Percentiles rank a stretch among this genome's conserved stretches.
These are phyloP conservation scores for Diadromus collaris DNA, from an alignment of 2,888 invertebrate species.

Conservation along the genomic window DNA sequence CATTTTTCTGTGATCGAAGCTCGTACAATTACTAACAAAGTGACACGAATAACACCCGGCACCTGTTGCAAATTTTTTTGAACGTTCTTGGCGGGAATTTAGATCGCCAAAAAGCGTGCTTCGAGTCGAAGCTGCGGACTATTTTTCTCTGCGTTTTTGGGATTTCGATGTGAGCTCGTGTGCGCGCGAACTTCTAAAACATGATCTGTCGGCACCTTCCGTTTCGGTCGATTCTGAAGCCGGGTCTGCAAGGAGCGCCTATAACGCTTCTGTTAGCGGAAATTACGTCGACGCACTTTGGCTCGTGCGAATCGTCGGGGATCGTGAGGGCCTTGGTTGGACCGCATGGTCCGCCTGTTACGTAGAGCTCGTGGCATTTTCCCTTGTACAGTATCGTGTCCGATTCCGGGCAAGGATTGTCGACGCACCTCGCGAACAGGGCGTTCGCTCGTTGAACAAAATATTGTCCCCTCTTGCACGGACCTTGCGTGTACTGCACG, in stretches of 20 bases:
- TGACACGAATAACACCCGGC: too few species aligned
- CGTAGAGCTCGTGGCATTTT: background rate
- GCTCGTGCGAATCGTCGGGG: background rate
- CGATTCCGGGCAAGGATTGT: background rate
- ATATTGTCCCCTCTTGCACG: background rate
- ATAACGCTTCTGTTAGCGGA: background rate
- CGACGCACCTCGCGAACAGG: background rate
- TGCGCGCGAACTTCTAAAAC: background rate
- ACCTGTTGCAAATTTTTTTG: too few species aligned
- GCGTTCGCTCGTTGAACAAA: background rate
- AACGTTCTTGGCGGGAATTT: too few species aligned
- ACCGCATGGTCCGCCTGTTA: slow-evolving; percentile 2
- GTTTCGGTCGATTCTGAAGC: background rate
- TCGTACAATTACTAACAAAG: too few species aligned
- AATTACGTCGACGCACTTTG: background rate
- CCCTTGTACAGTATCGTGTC: background rate
- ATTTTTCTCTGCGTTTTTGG: too few species aligned
- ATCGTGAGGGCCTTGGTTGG: background rate
- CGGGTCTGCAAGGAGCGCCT: background rate
- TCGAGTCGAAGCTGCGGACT: too few species aligned
- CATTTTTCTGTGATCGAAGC: too few species aligned
- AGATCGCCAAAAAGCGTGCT: too few species aligned
- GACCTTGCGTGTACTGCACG: background rate
- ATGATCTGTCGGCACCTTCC: background rate
- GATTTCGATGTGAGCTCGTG: too few species aligned